These are phyloP conservation scores for Oryzias javanicus DNA, from an alignment of 2,113 vertebrate species.

Conservation along the genomic window DNA sequence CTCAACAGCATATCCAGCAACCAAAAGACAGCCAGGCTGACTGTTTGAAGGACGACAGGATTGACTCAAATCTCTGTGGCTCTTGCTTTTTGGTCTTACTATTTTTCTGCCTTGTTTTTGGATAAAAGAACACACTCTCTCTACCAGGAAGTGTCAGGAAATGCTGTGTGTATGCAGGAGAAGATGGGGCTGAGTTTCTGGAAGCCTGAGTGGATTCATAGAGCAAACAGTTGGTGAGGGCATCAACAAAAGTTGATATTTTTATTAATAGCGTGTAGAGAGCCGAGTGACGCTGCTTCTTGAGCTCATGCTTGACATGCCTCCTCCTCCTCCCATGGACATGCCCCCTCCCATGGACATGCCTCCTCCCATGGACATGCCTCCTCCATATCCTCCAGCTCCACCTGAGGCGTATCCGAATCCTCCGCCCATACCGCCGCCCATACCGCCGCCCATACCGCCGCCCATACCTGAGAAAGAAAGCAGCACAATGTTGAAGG, in stretches of 20 bases:
- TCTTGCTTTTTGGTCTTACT: slow-evolving; percentile 20
- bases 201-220: slow-evolving; percentile 10
- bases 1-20: slow-evolving; percentile 48
- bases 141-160: slow-evolving; percentile 1
- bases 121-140: slow-evolving; percentile 29
- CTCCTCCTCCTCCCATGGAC: not conserved
- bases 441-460: not conserved
- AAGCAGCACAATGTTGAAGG: slow-evolving; percentile 1
- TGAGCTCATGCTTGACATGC: not conserved
- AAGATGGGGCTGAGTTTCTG: not conserved
- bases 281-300: not conserved
- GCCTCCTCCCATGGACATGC: not conserved
- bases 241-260: slow-evolving; percentile 40
- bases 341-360: not conserved
- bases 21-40: slow-evolving; percentile 56
- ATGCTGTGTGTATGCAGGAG: slow-evolving; percentile 11
- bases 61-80: slow-evolving; percentile 47
- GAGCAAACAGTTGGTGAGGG: slow-evolving; percentile 34
- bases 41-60: slow-evolving; percentile 40
- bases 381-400: not conserved
- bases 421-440: not conserved
- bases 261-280: slow-evolving; percentile 5
- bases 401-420: not conserved
- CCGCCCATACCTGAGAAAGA: slow-evolving; percentile 7
- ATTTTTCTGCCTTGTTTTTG: slow-evolving; percentile 29